These are phyloP conservation scores for Microplitis mediator DNA, from an alignment of 1,140 invertebrate species.

Conservation along the genomic window DNA sequence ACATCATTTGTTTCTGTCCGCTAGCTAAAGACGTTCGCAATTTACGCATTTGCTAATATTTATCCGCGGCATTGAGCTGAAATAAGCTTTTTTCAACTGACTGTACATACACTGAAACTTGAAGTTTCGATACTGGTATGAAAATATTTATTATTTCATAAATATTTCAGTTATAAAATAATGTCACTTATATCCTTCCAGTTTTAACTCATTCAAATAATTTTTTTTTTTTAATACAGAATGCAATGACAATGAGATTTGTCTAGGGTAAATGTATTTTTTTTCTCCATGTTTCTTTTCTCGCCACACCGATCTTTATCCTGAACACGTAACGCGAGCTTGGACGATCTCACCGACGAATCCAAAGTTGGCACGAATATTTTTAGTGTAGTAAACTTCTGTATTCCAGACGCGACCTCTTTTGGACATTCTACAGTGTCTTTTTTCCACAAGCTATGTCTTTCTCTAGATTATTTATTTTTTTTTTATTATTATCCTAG, in stretches of 20 bases:
- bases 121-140: no score
- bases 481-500: not conserved
- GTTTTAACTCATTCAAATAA: no score
- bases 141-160: no score
- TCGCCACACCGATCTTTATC: slow-evolving; percentile 26
- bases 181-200: no score
- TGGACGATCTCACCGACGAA: slow-evolving; percentile 21
- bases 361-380: slow-evolving; percentile 29
- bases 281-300: slow-evolving; percentile 5
- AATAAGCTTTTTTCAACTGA: no score
- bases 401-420: slow-evolving; percentile 23
- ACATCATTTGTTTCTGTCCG: no score
- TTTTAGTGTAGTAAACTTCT: not conserved
- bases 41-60: no score
- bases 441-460: not conserved
- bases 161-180: no score
- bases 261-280: not conserved
- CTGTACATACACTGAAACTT: no score
- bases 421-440: not conserved
- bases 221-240: not conserved
- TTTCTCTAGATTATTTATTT: no score
- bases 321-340: slow-evolving; percentile 32
- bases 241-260: slow-evolving; percentile 20
- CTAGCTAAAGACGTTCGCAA: no score
- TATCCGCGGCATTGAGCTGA: no score